Evolutionary conservation across 1,140 invertebrate genomes (phyloP).

Genomic region (Palaemon carinicauda): DNA sequence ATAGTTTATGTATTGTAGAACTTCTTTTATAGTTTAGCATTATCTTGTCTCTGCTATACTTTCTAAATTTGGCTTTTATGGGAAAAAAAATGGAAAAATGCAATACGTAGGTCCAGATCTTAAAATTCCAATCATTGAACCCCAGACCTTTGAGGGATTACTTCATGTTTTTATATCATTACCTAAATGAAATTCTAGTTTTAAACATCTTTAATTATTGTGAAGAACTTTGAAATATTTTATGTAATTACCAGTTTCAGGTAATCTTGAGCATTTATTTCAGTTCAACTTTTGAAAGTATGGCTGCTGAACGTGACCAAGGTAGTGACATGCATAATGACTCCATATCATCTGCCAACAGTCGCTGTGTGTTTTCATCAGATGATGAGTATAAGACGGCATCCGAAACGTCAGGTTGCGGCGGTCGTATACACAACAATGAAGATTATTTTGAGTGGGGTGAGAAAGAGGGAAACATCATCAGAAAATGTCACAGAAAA

Average conservation of each 20-base stretch:
- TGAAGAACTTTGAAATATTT: not conserved
- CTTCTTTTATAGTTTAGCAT: too few species aligned
- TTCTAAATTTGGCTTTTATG: too few species aligned
- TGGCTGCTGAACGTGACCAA: slow-evolving; percentile 55
- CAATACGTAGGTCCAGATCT: too few species aligned
- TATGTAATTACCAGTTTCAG: not conserved
- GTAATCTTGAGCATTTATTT: not conserved
- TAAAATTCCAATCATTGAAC: too few species aligned
- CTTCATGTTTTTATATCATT: too few species aligned
- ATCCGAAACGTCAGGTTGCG: slow-evolving; percentile 66
- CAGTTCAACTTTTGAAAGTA: slow-evolving; percentile 53
- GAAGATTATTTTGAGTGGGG: slow-evolving; percentile 59
- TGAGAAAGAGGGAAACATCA: slow-evolving; percentile 28
- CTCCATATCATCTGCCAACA: slow-evolving; percentile 31
- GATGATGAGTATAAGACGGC: slow-evolving; percentile 87
- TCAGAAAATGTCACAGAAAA: not conserved
- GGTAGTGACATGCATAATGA: not conserved
- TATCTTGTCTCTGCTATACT: too few species aligned
- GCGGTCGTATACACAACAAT: slow-evolving; percentile 32
- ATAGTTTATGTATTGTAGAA: too few species aligned
- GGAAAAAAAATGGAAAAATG: too few species aligned
- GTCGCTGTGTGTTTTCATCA: slow-evolving; percentile 72
- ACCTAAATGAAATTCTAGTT: not conserved
- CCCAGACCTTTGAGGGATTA: too few species aligned
- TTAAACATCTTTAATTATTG: not conserved